Percentiles rank a stretch among this genome's conserved stretches.
These are phyloP conservation scores for Acleris literana DNA, from an alignment of 2,888 invertebrate species.

Conservation along the genomic window DNA sequence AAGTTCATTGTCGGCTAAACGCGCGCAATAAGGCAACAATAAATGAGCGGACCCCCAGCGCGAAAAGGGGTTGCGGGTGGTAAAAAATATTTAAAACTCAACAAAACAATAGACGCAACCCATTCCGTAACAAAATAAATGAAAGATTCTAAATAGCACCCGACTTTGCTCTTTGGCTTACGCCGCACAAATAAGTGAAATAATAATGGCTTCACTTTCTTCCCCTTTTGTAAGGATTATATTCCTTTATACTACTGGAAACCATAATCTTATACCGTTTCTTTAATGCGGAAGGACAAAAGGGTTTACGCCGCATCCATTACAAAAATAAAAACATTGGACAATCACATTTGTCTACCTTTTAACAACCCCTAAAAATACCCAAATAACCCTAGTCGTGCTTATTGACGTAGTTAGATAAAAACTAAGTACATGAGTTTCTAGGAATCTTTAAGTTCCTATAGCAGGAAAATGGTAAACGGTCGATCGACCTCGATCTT, in stretches of 20 bases:
- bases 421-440: no score
- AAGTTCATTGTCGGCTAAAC: constrained; percentile 64
- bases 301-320: constrained; percentile 29
- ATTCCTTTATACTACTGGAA: constrained; percentile 46
- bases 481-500: not conserved
- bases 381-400: not conserved
- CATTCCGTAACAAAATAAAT: constrained; percentile 63
- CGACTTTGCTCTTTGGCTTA: constrained; percentile 53
- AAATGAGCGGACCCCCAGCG: constrained; percentile 66
- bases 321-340: constrained; percentile 15
- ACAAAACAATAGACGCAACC: constrained; percentile 65
- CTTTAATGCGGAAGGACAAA: constrained; percentile 37
- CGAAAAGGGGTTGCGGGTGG: constrained; percentile 64
- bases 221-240: constrained; percentile 52
- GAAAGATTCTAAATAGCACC: constrained; percentile 59
- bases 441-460: no score
- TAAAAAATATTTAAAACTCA: constrained; percentile 61
- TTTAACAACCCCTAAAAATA: not conserved
- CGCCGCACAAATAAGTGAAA: constrained; percentile 57
- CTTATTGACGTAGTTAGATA: not conserved
- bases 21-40: constrained; percentile 68
- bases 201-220: constrained; percentile 60
- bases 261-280: constrained; percentile 42
- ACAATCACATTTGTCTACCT: constrained; percentile 14
- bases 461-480: not conserved